Conservation (phyloP, 1,140 invertebrate genomes). For the Meloidogyne hapla region DNA sequence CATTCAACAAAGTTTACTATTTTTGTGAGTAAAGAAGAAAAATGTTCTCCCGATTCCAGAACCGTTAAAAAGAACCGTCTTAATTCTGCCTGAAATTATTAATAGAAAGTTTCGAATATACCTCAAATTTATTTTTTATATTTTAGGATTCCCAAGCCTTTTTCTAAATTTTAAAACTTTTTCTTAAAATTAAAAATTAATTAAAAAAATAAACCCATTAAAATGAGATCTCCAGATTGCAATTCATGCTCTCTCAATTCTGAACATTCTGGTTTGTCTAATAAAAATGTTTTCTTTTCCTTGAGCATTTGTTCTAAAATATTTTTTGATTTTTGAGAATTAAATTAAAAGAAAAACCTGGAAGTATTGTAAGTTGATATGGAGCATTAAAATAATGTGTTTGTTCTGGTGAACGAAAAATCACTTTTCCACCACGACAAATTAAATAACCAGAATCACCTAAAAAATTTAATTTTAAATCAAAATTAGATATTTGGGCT, state of each 20-base stretch:
- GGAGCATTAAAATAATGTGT: constrained; percentile 98
- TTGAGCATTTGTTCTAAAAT: constrained; percentile 29
- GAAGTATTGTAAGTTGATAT: constrained; percentile 88
- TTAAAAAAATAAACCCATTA: constrained; percentile 68
- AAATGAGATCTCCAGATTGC: constrained; percentile 88
- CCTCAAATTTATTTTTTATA: too few species aligned
- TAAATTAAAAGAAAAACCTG: constrained; percentile 72
- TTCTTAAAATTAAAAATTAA: too few species aligned
- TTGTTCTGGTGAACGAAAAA: constrained; percentile 89
- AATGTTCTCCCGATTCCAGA: too few species aligned
- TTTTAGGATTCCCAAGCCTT: too few species aligned
- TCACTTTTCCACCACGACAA: constrained; percentile 77
- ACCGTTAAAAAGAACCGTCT: too few species aligned
- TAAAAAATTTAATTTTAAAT: background rate
- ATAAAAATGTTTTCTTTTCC: constrained; percentile 52
- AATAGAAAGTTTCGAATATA: too few species aligned
- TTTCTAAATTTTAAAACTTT: too few species aligned
- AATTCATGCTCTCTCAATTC: constrained; percentile 85
- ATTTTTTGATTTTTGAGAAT: constrained; percentile 15
- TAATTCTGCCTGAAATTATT: too few species aligned
- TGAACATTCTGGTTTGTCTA: constrained; percentile 79
- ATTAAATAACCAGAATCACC: constrained; percentile 94
- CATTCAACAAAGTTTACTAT: too few species aligned
- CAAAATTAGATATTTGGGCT: too few species aligned
- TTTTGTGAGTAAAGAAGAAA: too few species aligned